Conservation (phyloP, 2,888 invertebrate genomes). For the Hermodice carunculata region DNA sequence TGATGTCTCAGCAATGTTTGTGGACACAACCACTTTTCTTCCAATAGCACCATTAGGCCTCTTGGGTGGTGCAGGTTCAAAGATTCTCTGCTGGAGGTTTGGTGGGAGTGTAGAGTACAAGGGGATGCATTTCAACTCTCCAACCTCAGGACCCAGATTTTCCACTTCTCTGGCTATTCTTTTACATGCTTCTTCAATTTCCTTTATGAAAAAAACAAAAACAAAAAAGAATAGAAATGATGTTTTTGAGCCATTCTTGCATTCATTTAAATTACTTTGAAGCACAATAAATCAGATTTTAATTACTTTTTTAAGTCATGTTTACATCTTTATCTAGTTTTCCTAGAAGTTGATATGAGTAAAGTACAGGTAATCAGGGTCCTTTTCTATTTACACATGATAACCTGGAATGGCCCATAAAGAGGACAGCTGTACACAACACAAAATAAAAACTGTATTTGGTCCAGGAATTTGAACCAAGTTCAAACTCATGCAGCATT, state of each 20-base stretch:
- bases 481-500: too few species aligned
- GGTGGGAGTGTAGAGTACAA: conserved; percentile 98
- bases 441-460: background rate
- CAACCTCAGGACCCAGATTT: conserved; percentile 95
- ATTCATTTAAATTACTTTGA: too few species aligned
- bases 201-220: conserved; percentile 69
- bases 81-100: conserved; percentile 95
- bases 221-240: too few species aligned
- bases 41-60: conserved; percentile 91
- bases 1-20: conserved; percentile 99
- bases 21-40: conserved; percentile 95
- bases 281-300: too few species aligned
- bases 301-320: too few species aligned
- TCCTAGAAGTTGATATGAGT: too few species aligned
- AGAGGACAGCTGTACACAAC: too few species aligned
- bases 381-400: too few species aligned
- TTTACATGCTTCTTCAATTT: conserved; percentile 99
- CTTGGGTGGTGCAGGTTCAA: conserved; percentile 95
- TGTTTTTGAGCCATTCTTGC: too few species aligned
- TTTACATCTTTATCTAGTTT: too few species aligned
- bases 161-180: conserved; percentile 96
- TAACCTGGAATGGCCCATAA: too few species aligned
- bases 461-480: background rate
- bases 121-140: conserved; percentile 98
- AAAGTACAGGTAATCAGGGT: too few species aligned